These are phyloP conservation scores for Oophaga sylvatica DNA, from an alignment of 2,797 vertebrate species.

Conservation along the genomic window DNA sequence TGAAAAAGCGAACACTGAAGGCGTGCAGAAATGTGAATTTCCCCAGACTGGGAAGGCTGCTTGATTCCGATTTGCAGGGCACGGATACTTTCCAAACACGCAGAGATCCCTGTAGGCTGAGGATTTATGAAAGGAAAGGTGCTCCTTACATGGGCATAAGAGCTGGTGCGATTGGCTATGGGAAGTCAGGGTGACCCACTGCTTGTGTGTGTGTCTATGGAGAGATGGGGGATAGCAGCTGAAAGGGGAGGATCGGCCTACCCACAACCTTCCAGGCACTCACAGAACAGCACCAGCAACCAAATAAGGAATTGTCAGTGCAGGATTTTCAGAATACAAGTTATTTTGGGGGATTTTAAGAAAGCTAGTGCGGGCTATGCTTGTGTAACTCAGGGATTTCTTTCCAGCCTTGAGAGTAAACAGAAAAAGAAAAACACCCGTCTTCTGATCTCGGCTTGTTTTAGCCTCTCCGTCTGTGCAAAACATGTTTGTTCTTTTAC, in stretches of 20 bases:
- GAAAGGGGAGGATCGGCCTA: constrained; percentile 64
- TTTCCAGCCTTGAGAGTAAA: constrained; percentile 47
- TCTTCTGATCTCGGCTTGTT: constrained; percentile 40
- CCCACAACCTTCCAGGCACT: constrained; percentile 75
- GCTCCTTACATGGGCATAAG: constrained; percentile 90
- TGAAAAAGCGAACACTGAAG: not conserved
- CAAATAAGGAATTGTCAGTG: constrained; percentile 85
- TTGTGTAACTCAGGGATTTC: constrained; percentile 57
- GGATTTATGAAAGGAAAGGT: constrained; percentile 74
- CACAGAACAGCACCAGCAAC: constrained; percentile 84
- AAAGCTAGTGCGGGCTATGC: constrained; percentile 50
- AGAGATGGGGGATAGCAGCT: constrained; percentile 62
- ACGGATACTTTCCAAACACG: constrained; percentile 62
- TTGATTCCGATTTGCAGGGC: constrained; percentile 40
- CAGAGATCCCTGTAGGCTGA: constrained; percentile 63
- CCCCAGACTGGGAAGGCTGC: constrained; percentile 11
- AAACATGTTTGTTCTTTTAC: constrained; percentile 48
- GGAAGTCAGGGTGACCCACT: constrained; percentile 77
- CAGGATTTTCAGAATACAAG: constrained; percentile 79
- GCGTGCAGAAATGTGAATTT: constrained; percentile 10
- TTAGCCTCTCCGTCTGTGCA: constrained; percentile 50
- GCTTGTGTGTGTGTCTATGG: constrained; percentile 61
- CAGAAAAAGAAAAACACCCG: constrained; percentile 49
- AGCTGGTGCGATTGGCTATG: constrained; percentile 76
- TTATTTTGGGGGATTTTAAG: constrained; percentile 62